Conservation (phyloP, 2,113 vertebrate species). For the Hypocryptadius cinnamomeus region DNA sequence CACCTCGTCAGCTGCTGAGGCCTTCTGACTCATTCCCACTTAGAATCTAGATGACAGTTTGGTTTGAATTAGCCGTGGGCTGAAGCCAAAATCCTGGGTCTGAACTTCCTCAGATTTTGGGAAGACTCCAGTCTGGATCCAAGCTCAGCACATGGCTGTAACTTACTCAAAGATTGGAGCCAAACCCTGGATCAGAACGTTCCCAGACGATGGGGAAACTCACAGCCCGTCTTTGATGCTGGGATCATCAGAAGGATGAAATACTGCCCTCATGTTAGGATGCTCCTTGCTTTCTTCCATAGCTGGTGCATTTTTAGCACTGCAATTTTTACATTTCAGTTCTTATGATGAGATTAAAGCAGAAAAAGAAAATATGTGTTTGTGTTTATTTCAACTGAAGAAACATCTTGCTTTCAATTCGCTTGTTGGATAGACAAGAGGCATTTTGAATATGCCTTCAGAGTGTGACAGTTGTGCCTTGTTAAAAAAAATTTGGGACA, state of each 20-base stretch:
- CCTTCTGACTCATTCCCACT: constrained; percentile 45
- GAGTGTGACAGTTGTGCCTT: background rate
- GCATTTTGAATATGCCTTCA: background rate
- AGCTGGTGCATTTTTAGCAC: background rate
- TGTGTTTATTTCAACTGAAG: background rate
- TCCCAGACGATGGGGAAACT: background rate
- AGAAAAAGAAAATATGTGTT: background rate
- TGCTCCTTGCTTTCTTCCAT: background rate
- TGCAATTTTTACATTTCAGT: background rate
- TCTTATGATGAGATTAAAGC: background rate
- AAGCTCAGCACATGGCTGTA: background rate
- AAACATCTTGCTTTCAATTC: background rate
- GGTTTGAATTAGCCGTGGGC: constrained; percentile 24
- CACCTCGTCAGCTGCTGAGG: constrained; percentile 28
- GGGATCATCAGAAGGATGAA: background rate
- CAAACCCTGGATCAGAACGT: background rate
- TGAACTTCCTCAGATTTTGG: constrained; percentile 45
- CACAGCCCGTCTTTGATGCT: background rate
- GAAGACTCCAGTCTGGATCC: constrained; percentile 31
- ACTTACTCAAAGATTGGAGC: background rate
- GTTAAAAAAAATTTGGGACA: background rate
- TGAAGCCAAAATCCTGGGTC: constrained; percentile 28
- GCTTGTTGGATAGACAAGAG: background rate
- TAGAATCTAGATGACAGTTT: constrained; percentile 18
- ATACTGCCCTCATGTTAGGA: background rate